phyloP scores from a whole-genome alignment of 2,888 invertebrate genomes.

The Chrysolina oricalcia region DNA sequence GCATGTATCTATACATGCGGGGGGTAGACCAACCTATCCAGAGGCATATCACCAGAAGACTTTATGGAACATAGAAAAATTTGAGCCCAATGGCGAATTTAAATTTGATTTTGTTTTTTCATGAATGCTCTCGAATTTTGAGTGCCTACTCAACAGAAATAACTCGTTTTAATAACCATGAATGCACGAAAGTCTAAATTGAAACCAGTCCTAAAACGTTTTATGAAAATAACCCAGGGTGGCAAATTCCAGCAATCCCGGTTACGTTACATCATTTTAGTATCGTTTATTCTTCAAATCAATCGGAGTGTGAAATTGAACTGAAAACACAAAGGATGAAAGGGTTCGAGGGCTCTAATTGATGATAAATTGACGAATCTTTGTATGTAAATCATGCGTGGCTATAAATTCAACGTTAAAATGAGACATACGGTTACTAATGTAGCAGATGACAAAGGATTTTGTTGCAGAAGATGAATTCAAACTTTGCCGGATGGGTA shows the following conservation, averaged over 20 bases:
- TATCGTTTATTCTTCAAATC: slow-evolving; percentile 60
- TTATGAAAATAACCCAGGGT: slow-evolving; percentile 21
- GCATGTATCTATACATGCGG: no score
- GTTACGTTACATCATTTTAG: slow-evolving; percentile 50
- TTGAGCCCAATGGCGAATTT: no score
- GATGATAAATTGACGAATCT: slow-evolving; percentile 66
- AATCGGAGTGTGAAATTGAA: slow-evolving; percentile 61
- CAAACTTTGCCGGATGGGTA: slow-evolving; percentile 32
- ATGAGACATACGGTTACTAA: slow-evolving; percentile 33
- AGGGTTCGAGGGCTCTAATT: slow-evolving; percentile 64
- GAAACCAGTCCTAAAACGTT: slow-evolving; percentile 29
- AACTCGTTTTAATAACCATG: not conserved
- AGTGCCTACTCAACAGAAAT: not conserved
- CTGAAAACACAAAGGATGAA: slow-evolving; percentile 57
- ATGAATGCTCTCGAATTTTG: not conserved
- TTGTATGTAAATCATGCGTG: slow-evolving; percentile 61
- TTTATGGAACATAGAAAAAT: not conserved
- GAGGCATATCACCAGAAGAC: no score
- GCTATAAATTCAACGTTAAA: slow-evolving; percentile 38
- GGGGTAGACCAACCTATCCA: no score
- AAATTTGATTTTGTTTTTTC: not conserved
- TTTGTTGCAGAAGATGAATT: slow-evolving; percentile 38
- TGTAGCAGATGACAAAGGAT: slow-evolving; percentile 41
- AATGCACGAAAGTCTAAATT: not conserved
- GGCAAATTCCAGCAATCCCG: slow-evolving; percentile 37